Percentiles rank a stretch among this genome's conserved stretches.
Evolutionary conservation across 2,888 invertebrate genomes (phyloP).

Genomic region (Acronicta psi): DNA sequence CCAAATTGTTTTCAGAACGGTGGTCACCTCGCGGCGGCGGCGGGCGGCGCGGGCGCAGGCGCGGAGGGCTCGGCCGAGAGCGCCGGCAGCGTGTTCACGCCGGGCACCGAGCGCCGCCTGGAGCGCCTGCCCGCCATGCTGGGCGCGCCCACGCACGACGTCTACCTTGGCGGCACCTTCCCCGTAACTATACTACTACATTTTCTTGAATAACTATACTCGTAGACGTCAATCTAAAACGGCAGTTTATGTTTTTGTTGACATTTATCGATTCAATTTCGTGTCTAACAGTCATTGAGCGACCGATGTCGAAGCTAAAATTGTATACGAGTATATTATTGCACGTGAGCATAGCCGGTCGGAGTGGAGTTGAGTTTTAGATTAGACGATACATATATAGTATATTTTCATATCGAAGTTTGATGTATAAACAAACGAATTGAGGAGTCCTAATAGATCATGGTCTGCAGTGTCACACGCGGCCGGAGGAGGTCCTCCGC

Average conservation of each 20-base stretch:
- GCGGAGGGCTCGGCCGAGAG: constrained; percentile 50
- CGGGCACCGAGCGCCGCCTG: constrained; percentile 83
- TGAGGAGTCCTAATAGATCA: background rate
- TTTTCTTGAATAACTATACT: too few relatives aligned
- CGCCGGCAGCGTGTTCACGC: constrained; percentile 72
- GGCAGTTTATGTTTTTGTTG: too few relatives aligned
- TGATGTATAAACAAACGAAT: background rate
- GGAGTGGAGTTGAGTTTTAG: too few relatives aligned
- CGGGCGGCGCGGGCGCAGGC: constrained; percentile 50
- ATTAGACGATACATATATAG: background rate
- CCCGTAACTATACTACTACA: constrained; percentile 71
- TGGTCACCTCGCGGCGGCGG: constrained; percentile 60
- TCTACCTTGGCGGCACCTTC: constrained; percentile 95
- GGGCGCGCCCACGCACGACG: constrained; percentile 89
- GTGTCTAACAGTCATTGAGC: too few relatives aligned
- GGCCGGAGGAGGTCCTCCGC: constrained; percentile 78
- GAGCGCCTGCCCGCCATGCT: constrained; percentile 84
- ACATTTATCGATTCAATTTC: too few relatives aligned
- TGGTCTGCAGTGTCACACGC: constrained; percentile 57
- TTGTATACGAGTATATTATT: too few relatives aligned
- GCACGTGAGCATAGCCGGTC: too few relatives aligned
- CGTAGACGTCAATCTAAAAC: too few relatives aligned
- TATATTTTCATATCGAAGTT: too few relatives aligned
- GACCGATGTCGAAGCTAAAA: too few relatives aligned
- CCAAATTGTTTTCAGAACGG: constrained; percentile 62